phyloP scores from a whole-genome alignment of 2,113 vertebrate species.

The Gyps fulvus region DNA sequence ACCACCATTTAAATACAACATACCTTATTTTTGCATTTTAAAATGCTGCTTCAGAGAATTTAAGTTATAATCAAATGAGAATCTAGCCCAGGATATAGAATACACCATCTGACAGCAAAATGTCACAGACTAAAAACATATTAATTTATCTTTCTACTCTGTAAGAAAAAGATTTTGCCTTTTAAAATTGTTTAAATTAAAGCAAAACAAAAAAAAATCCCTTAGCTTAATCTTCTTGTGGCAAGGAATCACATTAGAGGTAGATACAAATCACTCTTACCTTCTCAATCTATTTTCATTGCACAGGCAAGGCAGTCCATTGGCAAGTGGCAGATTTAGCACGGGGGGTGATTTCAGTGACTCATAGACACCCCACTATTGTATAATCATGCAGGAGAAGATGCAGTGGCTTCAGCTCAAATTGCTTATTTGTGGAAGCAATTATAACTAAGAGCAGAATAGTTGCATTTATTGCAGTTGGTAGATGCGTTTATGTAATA shows the following conservation, averaged over 20 bases:
- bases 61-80: neutral
- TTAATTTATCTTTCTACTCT: neutral
- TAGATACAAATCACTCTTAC: neutral
- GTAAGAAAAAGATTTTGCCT: neutral
- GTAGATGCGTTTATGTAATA: neutral
- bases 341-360: neutral
- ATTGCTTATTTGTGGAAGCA: constrained; percentile 36
- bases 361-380: neutral
- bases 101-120: neutral
- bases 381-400: neutral
- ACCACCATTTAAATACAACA: neutral
- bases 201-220: neutral
- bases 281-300: neutral
- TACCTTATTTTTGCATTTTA: neutral
- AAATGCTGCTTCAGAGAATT: neutral
- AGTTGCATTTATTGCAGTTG: neutral
- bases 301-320: neutral
- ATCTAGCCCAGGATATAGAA: neutral
- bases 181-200: neutral
- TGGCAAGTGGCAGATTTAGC: neutral
- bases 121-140: neutral
- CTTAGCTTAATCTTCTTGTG: neutral
- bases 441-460: constrained; percentile 23
- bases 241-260: neutral
- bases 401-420: neutral